A percentile compares a stretch with the other conserved stretches of the same genome.
These are phyloP conservation scores for Apoda limacodes DNA, from an alignment of 2,888 invertebrate genomes.

Conservation along the genomic window DNA sequence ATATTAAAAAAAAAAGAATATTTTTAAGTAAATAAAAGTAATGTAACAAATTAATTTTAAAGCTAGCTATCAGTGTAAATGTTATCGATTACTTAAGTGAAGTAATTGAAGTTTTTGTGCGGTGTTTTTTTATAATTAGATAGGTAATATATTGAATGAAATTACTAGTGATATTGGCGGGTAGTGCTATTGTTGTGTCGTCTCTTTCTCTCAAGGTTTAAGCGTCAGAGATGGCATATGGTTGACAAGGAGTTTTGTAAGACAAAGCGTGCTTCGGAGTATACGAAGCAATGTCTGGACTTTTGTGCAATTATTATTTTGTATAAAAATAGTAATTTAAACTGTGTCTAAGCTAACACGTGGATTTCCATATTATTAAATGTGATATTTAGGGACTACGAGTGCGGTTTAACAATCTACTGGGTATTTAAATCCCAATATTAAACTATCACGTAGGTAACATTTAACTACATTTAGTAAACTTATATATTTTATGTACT, in stretches of 20 bases:
- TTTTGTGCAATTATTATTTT: constrained; percentile 72
- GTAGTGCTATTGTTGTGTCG: constrained; percentile 43
- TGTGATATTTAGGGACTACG: constrained; percentile 71
- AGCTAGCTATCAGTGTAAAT: constrained; percentile 69
- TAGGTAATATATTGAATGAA: constrained; percentile 72
- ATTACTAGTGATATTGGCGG: constrained; percentile 60
- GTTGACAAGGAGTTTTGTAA: constrained; percentile 28
- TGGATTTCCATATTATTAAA: constrained; percentile 70
- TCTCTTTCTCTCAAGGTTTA: constrained; percentile 32
- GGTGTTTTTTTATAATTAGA: constrained; percentile 69
- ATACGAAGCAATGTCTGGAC: constrained; percentile 51
- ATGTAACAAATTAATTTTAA: constrained; percentile 70
- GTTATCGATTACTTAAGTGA: constrained; percentile 68
- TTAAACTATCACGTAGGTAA: constrained; percentile 56
- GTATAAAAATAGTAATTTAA: constrained; percentile 63
- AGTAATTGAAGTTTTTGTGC: constrained; percentile 66
- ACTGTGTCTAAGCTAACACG: constrained; percentile 67
- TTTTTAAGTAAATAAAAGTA: constrained; percentile 62
- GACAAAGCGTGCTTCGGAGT: constrained; percentile 37
- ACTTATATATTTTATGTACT: constrained; percentile 70
- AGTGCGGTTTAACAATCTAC: constrained; percentile 57
- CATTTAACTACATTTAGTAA: constrained; percentile 50
- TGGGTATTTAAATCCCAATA: too few relatives aligned
- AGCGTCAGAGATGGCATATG: constrained; percentile 28
- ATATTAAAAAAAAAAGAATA: too few relatives aligned